Evolutionary conservation across 2,113 vertebrate species (phyloP).

Genomic region (Leptosomus discolor): DNA sequence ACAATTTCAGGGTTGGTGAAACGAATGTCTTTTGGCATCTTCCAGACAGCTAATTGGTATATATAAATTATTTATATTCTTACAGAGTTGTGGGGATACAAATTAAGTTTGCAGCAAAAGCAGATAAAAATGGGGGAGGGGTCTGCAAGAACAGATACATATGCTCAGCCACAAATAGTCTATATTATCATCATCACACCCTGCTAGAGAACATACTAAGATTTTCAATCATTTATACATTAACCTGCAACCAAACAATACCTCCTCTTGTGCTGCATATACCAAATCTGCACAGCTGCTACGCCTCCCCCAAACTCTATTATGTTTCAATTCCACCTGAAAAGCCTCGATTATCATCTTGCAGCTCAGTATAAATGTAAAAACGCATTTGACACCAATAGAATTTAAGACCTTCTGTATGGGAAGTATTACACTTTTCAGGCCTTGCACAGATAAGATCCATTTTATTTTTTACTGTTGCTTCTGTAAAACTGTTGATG

Average conservation of each 20-base stretch:
- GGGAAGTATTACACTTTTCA: background rate
- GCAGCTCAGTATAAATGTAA: background rate
- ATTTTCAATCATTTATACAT: background rate
- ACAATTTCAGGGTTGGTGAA: background rate
- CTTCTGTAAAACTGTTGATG: background rate
- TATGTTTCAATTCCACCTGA: background rate
- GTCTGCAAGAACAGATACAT: background rate
- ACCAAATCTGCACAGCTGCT: background rate
- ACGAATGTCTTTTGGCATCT: background rate
- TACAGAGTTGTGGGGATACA: background rate
- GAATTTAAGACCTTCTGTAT: background rate
- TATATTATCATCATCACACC: background rate
- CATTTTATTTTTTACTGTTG: background rate
- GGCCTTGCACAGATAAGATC: background rate
- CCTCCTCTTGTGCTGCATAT: background rate
- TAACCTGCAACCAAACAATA: background rate
- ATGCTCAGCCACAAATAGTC: background rate
- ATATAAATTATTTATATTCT: background rate
- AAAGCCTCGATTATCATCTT: background rate
- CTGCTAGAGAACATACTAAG: background rate
- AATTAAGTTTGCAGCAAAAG: background rate
- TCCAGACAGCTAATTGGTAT: background rate
- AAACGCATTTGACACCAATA: background rate
- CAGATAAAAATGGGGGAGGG: background rate
- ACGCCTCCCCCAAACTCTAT: background rate